These are phyloP conservation scores for Phanerotoma sp. DNA, from an alignment of 2,888 invertebrate genomes.

Conservation along the genomic window DNA sequence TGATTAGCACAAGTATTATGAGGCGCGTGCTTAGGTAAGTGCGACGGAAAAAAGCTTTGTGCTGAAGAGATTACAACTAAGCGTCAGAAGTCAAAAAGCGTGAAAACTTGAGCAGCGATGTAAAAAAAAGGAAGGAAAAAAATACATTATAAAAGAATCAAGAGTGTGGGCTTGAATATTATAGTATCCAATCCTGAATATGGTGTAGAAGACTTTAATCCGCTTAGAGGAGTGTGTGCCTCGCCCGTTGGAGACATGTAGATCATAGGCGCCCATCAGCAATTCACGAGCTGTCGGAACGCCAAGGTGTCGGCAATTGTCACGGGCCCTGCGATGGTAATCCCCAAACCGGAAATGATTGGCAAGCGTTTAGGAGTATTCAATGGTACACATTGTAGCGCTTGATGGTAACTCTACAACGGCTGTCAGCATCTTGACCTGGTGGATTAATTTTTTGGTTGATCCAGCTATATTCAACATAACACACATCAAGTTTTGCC, in stretches of 20 bases:
- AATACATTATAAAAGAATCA: background rate
- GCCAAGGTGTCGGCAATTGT: conserved; percentile 25
- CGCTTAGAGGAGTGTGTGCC: conserved; percentile 29
- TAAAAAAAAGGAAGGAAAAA: conserved; percentile 24
- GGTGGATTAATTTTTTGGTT: conserved; percentile 12
- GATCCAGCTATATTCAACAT: no score
- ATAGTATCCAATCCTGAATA: no score
- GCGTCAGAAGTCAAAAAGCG: conserved; percentile 33
- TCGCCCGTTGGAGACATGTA: conserved; percentile 28
- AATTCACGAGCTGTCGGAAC: conserved; percentile 41
- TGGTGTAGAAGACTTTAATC: conserved; percentile 30
- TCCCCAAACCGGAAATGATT: conserved; percentile 58
- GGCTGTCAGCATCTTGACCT: conserved; percentile 16
- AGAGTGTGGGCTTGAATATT: conserved; percentile 14
- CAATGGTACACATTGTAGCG: conserved; percentile 1
- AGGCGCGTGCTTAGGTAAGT: conserved; percentile 7
- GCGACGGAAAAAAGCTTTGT: background rate
- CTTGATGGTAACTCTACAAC: conserved; percentile 10
- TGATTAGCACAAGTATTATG: conserved; percentile 24
- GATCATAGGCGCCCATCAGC: conserved; percentile 36
- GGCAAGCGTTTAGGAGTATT: conserved; percentile 57
- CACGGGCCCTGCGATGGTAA: conserved; percentile 41
- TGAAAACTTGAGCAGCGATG: conserved; percentile 28
- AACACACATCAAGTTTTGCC: no score
- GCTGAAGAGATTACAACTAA: background rate